Evolutionary conservation across 2,797 vertebrate species (phyloP).

Genomic region (Gymnothorax reevesii): DNA sequence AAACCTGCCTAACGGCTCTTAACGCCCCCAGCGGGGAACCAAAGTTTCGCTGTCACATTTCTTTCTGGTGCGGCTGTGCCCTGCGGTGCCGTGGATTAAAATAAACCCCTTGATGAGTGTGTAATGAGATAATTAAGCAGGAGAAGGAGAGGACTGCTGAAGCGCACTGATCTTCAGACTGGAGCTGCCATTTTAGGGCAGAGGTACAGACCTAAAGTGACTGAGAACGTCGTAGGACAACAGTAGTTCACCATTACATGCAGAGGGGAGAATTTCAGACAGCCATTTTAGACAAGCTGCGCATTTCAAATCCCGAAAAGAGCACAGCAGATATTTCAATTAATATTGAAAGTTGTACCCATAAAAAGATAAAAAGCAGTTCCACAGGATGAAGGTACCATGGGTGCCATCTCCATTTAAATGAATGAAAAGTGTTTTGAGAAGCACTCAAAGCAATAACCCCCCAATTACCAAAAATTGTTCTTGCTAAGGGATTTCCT

Average conservation of each 20-base stretch:
- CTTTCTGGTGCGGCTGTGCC: conserved; percentile 3
- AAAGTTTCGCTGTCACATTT: conserved; percentile 25
- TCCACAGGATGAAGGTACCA: not conserved
- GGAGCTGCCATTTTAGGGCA: conserved; percentile 5
- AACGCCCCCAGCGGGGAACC: not conserved
- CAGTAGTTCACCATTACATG: not conserved
- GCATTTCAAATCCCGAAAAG: not conserved
- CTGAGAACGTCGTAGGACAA: not conserved
- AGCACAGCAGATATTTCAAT: not conserved
- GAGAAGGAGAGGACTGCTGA: conserved; percentile 4
- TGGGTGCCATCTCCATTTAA: not conserved
- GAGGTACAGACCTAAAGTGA: not conserved
- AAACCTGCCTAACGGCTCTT: not conserved
- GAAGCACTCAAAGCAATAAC: not conserved
- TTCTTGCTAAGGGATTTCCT: not conserved
- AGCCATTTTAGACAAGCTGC: not conserved
- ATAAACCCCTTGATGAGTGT: conserved; percentile 30
- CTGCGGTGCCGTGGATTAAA: conserved; percentile 27
- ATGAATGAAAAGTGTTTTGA: not conserved
- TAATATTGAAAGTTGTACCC: not conserved
- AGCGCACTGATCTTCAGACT: conserved; percentile 12
- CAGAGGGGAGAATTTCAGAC: not conserved
- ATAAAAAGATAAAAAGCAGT: not conserved
- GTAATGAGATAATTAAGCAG: conserved; percentile 36
- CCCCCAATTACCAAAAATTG: not conserved